Evolutionary conservation across 2,888 invertebrate species (phyloP).

Genomic region (Brachyptera putata): DNA sequence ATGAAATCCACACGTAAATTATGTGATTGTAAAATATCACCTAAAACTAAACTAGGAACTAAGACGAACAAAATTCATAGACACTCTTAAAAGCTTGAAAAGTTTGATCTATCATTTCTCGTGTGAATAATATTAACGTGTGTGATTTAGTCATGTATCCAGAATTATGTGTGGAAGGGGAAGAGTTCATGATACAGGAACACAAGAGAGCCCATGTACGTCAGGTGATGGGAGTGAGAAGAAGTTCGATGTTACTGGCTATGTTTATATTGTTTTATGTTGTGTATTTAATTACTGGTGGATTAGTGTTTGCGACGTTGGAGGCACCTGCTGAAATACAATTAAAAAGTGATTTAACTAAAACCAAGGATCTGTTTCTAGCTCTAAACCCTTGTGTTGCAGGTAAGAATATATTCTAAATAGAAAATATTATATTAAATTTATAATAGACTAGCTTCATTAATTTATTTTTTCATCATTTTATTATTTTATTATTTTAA

Average conservation of each 20-base stretch:
- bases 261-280: constrained; percentile 57
- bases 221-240: constrained; percentile 50
- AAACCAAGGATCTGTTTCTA: constrained; percentile 54
- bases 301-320: constrained; percentile 60
- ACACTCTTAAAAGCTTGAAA: no score
- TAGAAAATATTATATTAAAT: no score
- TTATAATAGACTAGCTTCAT: no score
- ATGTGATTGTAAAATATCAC: no score
- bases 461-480: no score
- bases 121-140: no score
- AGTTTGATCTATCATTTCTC: no score
- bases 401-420: constrained; percentile 46
- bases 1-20: no score
- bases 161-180: neutral
- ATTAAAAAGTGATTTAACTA: constrained; percentile 50
- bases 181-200: constrained; percentile 14
- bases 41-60: no score
- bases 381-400: constrained; percentile 56
- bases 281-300: constrained; percentile 61
- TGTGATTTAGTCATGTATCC: neutral
- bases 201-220: constrained; percentile 34
- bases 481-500: no score
- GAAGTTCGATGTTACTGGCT: constrained; percentile 52
- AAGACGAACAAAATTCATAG: no score
- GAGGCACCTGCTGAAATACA: constrained; percentile 61